Evolutionary conservation across 1,140 invertebrate genomes (phyloP), one percentile per base, ranked within the genome.

Genomic region (Schmidtea mediterranea): DNA sequence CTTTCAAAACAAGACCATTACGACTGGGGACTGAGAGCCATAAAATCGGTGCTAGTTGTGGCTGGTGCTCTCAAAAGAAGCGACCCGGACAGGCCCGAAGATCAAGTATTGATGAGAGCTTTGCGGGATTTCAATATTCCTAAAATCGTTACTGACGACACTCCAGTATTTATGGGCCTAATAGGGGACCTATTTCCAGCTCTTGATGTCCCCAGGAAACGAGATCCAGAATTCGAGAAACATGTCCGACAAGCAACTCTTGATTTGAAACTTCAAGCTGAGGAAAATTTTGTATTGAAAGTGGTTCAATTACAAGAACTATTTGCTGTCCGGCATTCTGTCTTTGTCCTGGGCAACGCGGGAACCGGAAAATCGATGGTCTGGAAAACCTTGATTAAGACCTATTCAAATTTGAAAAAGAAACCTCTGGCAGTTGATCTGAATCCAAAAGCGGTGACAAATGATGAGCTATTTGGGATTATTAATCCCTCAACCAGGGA

Each of bases 1-100:
- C 67, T 94, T 15, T 90, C 83, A 0, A 90, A 92, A 62, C 87
- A 92, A 57, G 84, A 92, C 68, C 84, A 92, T 63, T 94, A 90
- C 58, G 84, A 94, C 64, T 92, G 84, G 84, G 86, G 84, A 23
- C 63, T 92, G 16, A 66, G 86, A 55, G 86, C 86, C 47, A 92
- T 94, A 48, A 92, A 92, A 62, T 90, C 83, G 6, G 84, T 94
- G 3, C 65, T 94, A 6, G 84, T 92, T 0, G 84, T 94, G 6
- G 86, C 86, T 50, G 86, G 86, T 38, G 82, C 83, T 15, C 69
- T 92, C 10, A 90, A 90, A 54, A 58, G 82, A 56, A 78, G 78
- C 45, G 84, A 92, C 69, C 82, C 78, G 1, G 80, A 76, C 1
- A 73, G 83, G 56, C 82, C 86, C 0, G 86, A 94, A 70, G 84